Percentiles rank a stretch among this genome's conserved stretches.
Conservation (phyloP, 2,113 vertebrate species). For the Illadopsis cleaveri region DNA sequence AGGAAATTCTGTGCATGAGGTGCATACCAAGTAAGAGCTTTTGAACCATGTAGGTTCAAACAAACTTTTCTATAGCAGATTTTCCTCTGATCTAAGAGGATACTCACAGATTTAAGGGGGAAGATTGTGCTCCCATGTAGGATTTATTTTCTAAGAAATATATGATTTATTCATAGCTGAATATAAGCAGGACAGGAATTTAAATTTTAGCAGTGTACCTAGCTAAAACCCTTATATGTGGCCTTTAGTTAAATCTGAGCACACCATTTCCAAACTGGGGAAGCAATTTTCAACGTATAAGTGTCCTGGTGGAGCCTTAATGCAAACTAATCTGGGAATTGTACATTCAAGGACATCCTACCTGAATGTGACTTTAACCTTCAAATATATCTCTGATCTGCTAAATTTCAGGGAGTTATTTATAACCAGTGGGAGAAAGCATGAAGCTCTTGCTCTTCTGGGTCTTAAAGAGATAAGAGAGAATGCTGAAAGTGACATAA, state of each 20-base stretch:
- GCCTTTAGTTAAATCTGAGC: not conserved
- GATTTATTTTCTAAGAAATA: not conserved
- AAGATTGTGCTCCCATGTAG: not conserved
- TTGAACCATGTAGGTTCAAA: not conserved
- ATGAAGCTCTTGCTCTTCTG: not conserved
- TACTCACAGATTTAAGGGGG: not conserved
- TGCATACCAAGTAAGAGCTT: conserved; percentile 8
- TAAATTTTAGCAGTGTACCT: not conserved
- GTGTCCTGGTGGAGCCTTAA: not conserved
- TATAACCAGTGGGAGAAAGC: not conserved
- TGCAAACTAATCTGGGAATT: not conserved
- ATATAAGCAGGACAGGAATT: not conserved
- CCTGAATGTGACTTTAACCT: not conserved
- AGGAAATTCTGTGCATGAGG: not conserved
- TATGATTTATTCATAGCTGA: not conserved
- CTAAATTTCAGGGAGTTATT: not conserved
- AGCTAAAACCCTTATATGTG: not conserved
- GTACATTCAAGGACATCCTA: not conserved
- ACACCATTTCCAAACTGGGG: not conserved
- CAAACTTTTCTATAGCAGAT: not conserved
- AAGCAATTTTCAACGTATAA: not conserved
- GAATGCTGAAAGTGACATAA: not conserved
- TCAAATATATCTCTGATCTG: not conserved
- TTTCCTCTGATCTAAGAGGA: not conserved
- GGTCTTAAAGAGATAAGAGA: not conserved